Evolutionary conservation across 2,888 invertebrate genomes (phyloP).

Genomic region (Drosophila birchii): DNA sequence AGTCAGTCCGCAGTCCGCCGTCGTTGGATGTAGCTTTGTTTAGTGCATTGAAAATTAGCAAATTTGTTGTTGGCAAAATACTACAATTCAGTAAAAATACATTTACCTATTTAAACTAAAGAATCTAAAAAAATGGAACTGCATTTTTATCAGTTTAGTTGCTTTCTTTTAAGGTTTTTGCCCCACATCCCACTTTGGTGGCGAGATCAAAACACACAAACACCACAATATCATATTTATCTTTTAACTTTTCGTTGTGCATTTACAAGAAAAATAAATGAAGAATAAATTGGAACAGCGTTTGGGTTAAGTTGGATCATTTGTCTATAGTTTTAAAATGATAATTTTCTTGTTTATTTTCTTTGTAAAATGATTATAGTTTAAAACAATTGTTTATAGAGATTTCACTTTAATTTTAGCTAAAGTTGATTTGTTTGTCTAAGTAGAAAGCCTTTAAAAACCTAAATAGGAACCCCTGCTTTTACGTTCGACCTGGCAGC

Average conservation of each 20-base stretch:
- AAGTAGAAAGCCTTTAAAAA: too few species aligned
- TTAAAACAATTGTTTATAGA: not conserved
- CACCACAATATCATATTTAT: constrained; percentile 14
- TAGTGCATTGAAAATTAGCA: constrained; percentile 54
- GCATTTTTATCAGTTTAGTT: constrained; percentile 48
- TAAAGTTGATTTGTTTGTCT: too few species aligned
- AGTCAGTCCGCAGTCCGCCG: constrained; percentile 14
- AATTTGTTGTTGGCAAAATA: constrained; percentile 70
- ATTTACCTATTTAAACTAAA: constrained; percentile 68
- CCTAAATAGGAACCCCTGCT: constrained; percentile 5
- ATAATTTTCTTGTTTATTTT: not conserved
- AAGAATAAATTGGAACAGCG: constrained; percentile 1
- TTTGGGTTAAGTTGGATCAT: not conserved
- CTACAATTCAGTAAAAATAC: constrained; percentile 65
- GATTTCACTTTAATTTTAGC: not conserved
- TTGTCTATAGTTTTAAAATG: not conserved
- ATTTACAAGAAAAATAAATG: constrained; percentile 41
- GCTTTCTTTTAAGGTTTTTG: not conserved
- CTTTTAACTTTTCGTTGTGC: constrained; percentile 32
- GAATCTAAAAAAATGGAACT: constrained; percentile 31
- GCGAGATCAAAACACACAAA: not conserved
- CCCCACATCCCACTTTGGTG: not conserved
- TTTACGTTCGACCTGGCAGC: constrained; percentile 1
- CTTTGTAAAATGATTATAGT: not conserved
- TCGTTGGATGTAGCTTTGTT: constrained; percentile 57